Evolutionary conservation across 2,797 vertebrate species (phyloP).

Genomic region (Brotula barbata): DNA sequence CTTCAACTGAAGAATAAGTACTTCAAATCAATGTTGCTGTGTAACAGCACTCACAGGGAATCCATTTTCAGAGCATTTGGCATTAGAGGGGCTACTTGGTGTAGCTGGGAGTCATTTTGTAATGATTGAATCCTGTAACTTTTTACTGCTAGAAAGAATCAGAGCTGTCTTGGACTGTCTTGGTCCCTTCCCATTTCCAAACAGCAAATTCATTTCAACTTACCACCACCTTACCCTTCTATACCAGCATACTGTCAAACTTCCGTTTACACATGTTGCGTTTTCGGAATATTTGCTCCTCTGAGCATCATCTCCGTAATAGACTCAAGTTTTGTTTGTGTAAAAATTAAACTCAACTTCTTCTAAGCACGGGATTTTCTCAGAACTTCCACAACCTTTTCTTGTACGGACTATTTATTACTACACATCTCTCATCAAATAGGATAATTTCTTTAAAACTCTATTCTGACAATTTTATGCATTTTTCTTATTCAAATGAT

Average conservation of each 20-base stretch:
- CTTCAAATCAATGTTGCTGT: constrained; percentile 39
- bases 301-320: no score
- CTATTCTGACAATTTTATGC: no score
- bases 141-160: background rate
- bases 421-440: no score
- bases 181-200: background rate
- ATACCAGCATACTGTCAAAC: background rate
- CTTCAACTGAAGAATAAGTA: constrained; percentile 44
- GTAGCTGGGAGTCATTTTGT: background rate
- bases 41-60: constrained; percentile 7
- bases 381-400: background rate
- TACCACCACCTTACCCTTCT: background rate
- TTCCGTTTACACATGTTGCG: background rate
- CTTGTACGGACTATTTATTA: no score
- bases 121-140: background rate
- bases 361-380: constrained; percentile 4
- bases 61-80: background rate
- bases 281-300: background rate
- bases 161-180: background rate
- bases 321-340: no score
- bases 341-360: no score
- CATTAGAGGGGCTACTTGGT: constrained; percentile 1
- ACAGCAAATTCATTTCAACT: constrained; percentile 3
- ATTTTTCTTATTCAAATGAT: no score
- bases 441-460: no score